Conservation (phyloP, 2,888 invertebrate species). For the Omphaloscelis lunosa region DNA sequence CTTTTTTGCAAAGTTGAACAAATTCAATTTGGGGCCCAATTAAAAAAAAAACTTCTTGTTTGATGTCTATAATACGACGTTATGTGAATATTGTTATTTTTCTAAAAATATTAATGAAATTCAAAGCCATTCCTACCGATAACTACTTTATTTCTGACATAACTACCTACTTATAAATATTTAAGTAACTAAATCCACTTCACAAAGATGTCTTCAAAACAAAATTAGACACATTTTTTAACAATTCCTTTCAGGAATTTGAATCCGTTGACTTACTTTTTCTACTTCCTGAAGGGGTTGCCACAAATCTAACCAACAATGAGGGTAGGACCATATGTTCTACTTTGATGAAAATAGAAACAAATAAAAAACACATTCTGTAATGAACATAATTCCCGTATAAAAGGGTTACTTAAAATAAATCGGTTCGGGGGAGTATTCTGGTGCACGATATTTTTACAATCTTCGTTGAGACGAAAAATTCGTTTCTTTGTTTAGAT, state of each 20-base stretch:
- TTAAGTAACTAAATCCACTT: background rate
- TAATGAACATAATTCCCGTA: constrained; percentile 90
- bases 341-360: constrained; percentile 82
- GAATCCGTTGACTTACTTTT: constrained; percentile 64
- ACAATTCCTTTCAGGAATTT: constrained; percentile 60
- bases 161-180: constrained; percentile 1
- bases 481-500: background rate
- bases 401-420: constrained; percentile 90
- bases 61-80: background rate
- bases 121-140: too few relatives aligned
- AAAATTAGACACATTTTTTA: constrained; percentile 52
- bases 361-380: constrained; percentile 83
- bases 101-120: too few relatives aligned
- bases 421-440: constrained; percentile 76
- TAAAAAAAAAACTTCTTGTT: background rate
- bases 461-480: background rate
- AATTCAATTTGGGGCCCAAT: background rate
- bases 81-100: background rate
- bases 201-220: constrained; percentile 3
- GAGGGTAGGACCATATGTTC: constrained; percentile 77
- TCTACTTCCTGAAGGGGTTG: constrained; percentile 76
- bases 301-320: constrained; percentile 71
- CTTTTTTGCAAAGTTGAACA: background rate
- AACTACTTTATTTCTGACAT: background rate
- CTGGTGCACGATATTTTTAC: constrained; percentile 60